phyloP scores from a whole-genome alignment of 2,888 invertebrate species.

The Zaprionus bogoriensis region DNA sequence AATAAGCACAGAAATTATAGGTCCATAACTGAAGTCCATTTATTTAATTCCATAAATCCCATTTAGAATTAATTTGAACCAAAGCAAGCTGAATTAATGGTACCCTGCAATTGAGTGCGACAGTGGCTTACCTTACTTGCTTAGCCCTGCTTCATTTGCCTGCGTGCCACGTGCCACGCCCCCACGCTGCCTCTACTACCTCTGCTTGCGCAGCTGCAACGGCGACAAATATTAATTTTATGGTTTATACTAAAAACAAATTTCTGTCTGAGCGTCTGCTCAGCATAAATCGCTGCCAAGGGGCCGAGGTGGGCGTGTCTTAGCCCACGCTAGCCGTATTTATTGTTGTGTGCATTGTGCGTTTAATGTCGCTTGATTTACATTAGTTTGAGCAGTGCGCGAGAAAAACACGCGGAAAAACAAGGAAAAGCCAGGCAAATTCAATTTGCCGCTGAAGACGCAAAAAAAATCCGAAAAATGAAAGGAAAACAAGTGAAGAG shows the following conservation, averaged over 20 bases:
- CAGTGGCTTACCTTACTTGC: too few species aligned
- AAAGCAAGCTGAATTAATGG: too few species aligned
- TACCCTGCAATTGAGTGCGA: too few species aligned
- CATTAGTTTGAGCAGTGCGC: slow-evolving; percentile 55
- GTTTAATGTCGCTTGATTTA: slow-evolving; percentile 73
- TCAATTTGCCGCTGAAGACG: slow-evolving; percentile 45
- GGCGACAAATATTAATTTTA: slow-evolving; percentile 52
- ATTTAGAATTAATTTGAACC: too few species aligned
- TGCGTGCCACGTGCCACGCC: not conserved
- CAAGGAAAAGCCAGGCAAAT: slow-evolving; percentile 33
- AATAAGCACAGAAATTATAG: too few species aligned
- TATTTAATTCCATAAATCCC: too few species aligned
- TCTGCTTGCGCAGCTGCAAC: slow-evolving; percentile 49
- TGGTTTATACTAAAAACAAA: slow-evolving; percentile 23
- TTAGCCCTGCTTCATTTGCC: not conserved
- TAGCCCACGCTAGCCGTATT: slow-evolving; percentile 39
- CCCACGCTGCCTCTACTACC: not conserved
- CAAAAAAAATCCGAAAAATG: not conserved
- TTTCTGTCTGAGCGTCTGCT: not conserved
- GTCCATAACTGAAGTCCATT: too few species aligned
- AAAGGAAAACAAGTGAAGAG: not conserved
- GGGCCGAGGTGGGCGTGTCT: slow-evolving; percentile 9
- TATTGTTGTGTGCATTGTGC: slow-evolving; percentile 61
- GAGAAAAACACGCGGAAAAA: slow-evolving; percentile 7
- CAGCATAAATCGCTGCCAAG: not conserved